Conservation (phyloP, 2,113 vertebrate species). For the Ornithorhynchus anatinus region DNA sequence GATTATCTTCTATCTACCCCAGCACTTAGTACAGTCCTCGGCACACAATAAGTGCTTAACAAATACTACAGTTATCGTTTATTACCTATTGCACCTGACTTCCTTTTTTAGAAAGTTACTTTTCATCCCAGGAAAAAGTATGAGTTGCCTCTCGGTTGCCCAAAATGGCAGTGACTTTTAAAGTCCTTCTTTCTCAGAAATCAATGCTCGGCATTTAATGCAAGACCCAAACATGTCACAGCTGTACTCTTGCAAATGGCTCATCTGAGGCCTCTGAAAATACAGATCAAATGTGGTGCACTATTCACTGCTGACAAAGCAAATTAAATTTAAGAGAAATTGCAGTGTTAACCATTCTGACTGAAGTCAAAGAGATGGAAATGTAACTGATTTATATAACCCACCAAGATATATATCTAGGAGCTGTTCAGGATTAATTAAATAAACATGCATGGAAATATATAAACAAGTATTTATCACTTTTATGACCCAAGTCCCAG, state of each 20-base stretch:
- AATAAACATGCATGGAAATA: conserved; percentile 31
- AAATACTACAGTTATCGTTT: no score
- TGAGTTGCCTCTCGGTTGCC: background rate
- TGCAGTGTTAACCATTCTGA: conserved; percentile 6
- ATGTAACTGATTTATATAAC: conserved; percentile 13
- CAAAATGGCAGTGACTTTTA: background rate
- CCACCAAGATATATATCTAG: conserved; percentile 7
- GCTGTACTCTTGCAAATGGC: conserved; percentile 15
- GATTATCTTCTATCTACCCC: no score
- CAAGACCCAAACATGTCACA: conserved; percentile 10
- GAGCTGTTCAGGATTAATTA: conserved; percentile 50
- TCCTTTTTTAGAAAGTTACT: background rate
- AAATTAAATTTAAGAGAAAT: conserved; percentile 27
- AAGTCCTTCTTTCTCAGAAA: background rate
- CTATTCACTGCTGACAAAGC: background rate
- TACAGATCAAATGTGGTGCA: conserved; percentile 14
- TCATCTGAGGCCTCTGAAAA: background rate
- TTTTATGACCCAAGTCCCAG: conserved; percentile 36
- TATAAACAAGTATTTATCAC: conserved; percentile 35
- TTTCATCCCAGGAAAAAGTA: background rate
- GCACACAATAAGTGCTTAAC: no score
- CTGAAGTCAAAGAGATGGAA: conserved; percentile 20
- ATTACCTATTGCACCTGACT: background rate
- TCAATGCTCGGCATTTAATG: conserved; percentile 2
- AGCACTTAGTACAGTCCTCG: no score